A percentile compares a stretch with the other conserved stretches of the same genome.
phyloP scores from a whole-genome alignment of 2,888 invertebrate genomes.

The Galerucella nymphaeae region DNA sequence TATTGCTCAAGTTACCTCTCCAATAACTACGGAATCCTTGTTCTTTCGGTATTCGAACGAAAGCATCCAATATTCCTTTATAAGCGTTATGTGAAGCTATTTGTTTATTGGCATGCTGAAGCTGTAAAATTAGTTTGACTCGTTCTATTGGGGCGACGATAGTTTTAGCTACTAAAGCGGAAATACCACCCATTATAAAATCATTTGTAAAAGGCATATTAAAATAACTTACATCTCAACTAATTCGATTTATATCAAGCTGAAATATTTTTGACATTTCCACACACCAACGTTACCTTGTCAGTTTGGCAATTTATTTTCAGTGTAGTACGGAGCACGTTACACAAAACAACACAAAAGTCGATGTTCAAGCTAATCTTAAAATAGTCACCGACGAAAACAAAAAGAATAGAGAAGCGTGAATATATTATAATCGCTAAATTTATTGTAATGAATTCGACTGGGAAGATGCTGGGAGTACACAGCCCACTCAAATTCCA shows the following conservation, averaged over 20 bases:
- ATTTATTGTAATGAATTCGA: no score
- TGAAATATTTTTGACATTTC: not conserved
- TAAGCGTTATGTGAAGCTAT: slow-evolving; percentile 72
- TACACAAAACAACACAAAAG: no score
- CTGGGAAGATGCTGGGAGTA: no score
- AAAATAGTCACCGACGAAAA: no score
- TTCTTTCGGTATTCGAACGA: slow-evolving; percentile 74
- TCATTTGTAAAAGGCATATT: slow-evolving; percentile 63
- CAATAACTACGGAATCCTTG: slow-evolving; percentile 77
- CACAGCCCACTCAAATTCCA: no score
- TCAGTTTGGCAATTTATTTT: not conserved
- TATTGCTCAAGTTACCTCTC: slow-evolving; percentile 83
- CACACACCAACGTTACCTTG: not conserved
- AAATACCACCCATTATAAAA: slow-evolving; percentile 72
- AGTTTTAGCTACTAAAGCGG: slow-evolving; percentile 75
- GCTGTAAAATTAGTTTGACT: slow-evolving; percentile 75
- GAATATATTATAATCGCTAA: no score
- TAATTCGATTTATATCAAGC: not conserved
- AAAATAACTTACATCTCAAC: not conserved
- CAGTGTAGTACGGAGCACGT: no score
- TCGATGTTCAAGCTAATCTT: no score
- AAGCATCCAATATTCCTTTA: slow-evolving; percentile 74
- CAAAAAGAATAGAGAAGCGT: no score
- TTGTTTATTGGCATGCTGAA: slow-evolving; percentile 73
- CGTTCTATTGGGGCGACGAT: slow-evolving; percentile 76